Evolutionary conservation across 2,797 vertebrate genomes (phyloP), one percentile per base, ranked within the genome.

Genomic region (Lutjanus argentimaculatus): DNA sequence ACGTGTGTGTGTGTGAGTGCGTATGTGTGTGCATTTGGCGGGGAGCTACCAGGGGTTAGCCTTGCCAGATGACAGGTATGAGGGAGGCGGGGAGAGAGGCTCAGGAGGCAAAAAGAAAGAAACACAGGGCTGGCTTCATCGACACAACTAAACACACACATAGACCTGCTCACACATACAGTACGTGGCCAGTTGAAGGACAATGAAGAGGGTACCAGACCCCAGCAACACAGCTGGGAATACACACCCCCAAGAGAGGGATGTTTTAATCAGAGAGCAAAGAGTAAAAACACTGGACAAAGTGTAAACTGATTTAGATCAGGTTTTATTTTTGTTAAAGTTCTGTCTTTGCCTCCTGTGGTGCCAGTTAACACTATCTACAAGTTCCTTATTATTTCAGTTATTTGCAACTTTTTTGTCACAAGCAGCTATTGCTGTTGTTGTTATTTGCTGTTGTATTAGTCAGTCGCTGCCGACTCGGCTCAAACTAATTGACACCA

Each of bases 41-140:
- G 86, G 88, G 88, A 94, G 94, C 93, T 94, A 92, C 86, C 90
- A 91, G 94, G 89, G 91, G 90, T 94, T 92, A 95, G 93, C 92
- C 94, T 94, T 80, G 88, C 92, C 92, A 94, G 86, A 93, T 97
- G 95, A 95, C 90, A 91, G 91, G 91, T 94, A 95, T 81, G 46
- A 92, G 90, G 78, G 87, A 89, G 92, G 89, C 72, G 72, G 87
- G 86, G 83, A 83, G 85, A 88, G 90, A 88, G 75, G 74, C 82
- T 91, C 77, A 36, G 83, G 90, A 92, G 91, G 82, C 74, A 56
- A 81, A 86, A 78, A 72, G 78, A 81, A 74, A 89, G 89, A 88
- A 90, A 93, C 85, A 82, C 75, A 85, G 89, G 89, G 77, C 84
- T 79, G 69, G 86, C 88, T 81, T 72, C 75, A 55, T 85, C 72